Evolutionary conservation across 2,888 invertebrate species (phyloP), one percentile per base, ranked within the genome.

Genomic region (Leptopilina syphax): DNA sequence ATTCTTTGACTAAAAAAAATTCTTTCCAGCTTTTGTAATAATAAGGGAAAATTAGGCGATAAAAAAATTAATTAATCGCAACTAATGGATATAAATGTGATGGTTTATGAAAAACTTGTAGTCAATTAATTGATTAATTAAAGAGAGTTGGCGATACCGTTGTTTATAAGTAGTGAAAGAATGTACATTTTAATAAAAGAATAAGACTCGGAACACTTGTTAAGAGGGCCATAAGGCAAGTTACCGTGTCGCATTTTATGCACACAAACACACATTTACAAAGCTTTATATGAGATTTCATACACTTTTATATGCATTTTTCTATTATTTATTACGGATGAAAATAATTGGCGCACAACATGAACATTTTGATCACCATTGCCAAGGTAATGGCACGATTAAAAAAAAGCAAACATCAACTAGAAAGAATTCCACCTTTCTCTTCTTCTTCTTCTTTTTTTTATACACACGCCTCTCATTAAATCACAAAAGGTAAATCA

Each of bases 141-240:
- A 66, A 76, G 8, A 50, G 47, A 34, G 82, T 82, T 78, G 77
- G 47, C 77, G 68, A 80, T 77, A 70, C 70, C 54, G 79, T 8
- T 67, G 65, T 34, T 18, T 63, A 63, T 63, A 24, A 50, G 44
- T 44, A 50, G 80, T 79, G 44, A 44, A 78, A 78, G 79, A 80
- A 82, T 82, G 80, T 80, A 60, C 80, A 79, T 80, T 50, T 50
- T 82, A 82, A 77, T 80, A 76, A 70, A 84, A 83, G 83, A 86
- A 85, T 86, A 84, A 84, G 88, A 88, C 86, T 86, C 88, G 91
- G 91, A 88, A 91, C 88, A 91, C 91, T 91, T 91, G 90, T 84
- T 88, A 92, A 90, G 87, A 89, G 89, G 91, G 90, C 86, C 91
- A 88, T 80, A 80, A 79, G 77, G 73, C 78, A 77, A 81, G 80